Conservation (phyloP, 1,140 invertebrate species). For the Formica exsecta region DNA sequence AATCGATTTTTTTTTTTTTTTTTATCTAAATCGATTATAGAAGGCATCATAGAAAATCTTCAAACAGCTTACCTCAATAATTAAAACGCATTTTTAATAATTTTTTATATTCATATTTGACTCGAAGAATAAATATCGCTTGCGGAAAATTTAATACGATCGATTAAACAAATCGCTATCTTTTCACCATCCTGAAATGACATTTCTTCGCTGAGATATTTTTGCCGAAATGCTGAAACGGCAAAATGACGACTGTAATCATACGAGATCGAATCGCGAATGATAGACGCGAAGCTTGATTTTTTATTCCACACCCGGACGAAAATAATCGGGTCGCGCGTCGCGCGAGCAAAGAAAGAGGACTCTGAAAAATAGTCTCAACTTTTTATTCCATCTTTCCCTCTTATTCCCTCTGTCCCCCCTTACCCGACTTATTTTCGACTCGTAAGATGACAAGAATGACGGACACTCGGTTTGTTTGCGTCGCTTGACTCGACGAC, state of each 20-base stretch:
- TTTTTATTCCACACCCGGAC: slow-evolving; percentile 8
- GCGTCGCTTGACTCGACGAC: neutral
- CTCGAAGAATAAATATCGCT: neutral
- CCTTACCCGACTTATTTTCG: slow-evolving; percentile 13
- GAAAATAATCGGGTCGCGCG: slow-evolving; percentile 54
- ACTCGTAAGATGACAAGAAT: slow-evolving; percentile 28
- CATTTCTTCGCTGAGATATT: slow-evolving; percentile 23
- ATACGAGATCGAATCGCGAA: slow-evolving; percentile 37
- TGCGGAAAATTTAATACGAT: neutral
- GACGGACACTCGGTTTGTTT: slow-evolving; percentile 47
- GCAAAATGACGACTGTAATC: slow-evolving; percentile 50
- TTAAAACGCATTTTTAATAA: neutral
- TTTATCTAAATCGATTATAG: neutral
- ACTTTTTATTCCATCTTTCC: slow-evolving; percentile 21
- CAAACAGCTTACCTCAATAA: neutral
- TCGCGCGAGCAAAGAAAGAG: slow-evolving; percentile 16
- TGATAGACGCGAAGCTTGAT: slow-evolving; percentile 42
- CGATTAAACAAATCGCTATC: slow-evolving; percentile 10
- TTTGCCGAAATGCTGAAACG: slow-evolving; percentile 39
- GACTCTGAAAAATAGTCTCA: slow-evolving; percentile 44
- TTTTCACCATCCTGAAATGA: slow-evolving; percentile 11
- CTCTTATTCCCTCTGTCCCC: too few relatives aligned
- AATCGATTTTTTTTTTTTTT: slow-evolving; percentile 2
- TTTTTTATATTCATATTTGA: slow-evolving; percentile 14
- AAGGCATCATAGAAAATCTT: neutral